phyloP scores from a whole-genome alignment of 2,113 vertebrate species.

The Oenanthe oenanthe region DNA sequence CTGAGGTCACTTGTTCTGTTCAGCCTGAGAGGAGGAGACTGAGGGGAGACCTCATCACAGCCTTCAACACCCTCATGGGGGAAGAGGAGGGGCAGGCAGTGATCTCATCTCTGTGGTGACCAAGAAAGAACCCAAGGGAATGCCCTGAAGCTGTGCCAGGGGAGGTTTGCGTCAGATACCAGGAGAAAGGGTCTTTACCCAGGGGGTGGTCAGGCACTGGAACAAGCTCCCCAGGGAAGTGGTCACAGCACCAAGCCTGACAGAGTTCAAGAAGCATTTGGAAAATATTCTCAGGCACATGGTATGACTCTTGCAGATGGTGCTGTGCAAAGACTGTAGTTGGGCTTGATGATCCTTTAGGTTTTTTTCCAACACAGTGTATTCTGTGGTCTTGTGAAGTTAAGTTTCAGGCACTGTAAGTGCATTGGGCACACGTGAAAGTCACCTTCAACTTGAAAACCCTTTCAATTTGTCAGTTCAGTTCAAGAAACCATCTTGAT shows the following conservation, averaged over 20 bases:
- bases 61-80: neutral
- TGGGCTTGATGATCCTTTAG: neutral
- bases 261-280: neutral
- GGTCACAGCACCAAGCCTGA: neutral
- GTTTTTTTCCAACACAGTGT: neutral
- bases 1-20: neutral
- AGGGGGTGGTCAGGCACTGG: neutral
- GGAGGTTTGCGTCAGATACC: neutral
- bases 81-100: neutral
- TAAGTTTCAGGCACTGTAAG: neutral
- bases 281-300: no score
- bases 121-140: accelerated
- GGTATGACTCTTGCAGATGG: neutral
- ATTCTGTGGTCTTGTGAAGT: neutral
- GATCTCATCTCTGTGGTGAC: neutral
- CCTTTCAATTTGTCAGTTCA: neutral
- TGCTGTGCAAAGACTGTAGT: neutral
- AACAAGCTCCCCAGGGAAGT: neutral
- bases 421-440: neutral
- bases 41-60: neutral
- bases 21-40: neutral
- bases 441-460: neutral
- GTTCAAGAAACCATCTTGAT: neutral
- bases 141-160: neutral
- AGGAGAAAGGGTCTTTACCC: neutral